Base-by-base conservation (phyloP, 2,888 invertebrate genomes). In the Plemyria rubiginata region DNA sequence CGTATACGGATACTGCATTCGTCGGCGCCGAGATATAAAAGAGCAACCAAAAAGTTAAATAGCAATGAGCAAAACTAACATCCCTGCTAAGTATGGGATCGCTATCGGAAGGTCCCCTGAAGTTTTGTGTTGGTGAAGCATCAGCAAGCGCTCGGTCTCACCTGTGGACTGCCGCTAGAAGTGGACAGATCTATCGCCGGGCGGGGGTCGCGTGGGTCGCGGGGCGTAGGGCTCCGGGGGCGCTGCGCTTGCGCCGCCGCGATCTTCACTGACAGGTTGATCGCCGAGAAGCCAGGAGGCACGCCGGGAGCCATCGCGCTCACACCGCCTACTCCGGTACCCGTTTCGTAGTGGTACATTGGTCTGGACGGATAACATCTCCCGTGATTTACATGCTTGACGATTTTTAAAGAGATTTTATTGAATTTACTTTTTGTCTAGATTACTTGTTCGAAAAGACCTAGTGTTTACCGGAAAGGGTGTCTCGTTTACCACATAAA, bases 141-240 rank as follows among this genome's bases (percentile, higher is more conserved):
- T 64, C 52, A 53, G 55, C 38, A 61, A 61, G 54, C 58, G 50
- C 55, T 56, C 60, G 72, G 72, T 78, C 87, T 94, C 87, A 96
- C 97, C 95, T 97, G 97, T 77, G 97, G 97, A 93, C 97, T 97
- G 73, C 97, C 97, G 86, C 96, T 97, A 76, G 97, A 97, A 70
- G 97, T 96, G 74, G 97, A 97, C 55, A 97, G 94, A 90, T 97
- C 97, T 91, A 97, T 97, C 74, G 97, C 97, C 12, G 97, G 96
- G 67, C 96, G 95, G 53, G 95, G 95, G 76, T 97, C 97, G 46
- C 96, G 95, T 59, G 96, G 96, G 75, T 96, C 96, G 45, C 96
- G 94, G 62, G 96, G 95, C 66, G 96, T 95, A 50, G 96, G 96
- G 93, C 94, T 96, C 90, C 92, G 95, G 90, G 94, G 95, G 87